Evolutionary conservation across 2,113 vertebrate genomes (phyloP).

Genomic region (Polypterus senegalus): DNA sequence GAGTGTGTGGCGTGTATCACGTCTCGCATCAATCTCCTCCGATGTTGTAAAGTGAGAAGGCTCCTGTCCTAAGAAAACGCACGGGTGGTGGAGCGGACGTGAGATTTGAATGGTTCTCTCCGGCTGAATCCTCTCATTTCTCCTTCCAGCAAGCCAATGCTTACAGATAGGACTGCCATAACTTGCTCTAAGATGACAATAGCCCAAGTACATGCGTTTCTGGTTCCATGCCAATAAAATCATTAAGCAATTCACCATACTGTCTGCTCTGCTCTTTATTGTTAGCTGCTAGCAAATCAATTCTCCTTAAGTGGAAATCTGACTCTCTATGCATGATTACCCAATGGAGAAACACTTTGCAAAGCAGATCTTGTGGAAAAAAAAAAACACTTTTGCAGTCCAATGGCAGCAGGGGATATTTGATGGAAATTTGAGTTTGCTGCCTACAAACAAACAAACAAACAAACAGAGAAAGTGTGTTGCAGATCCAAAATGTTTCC

Average conservation of each 20-base stretch:
- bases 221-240: neutral
- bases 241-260: conserved; percentile 4
- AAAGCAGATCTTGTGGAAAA: conserved; percentile 1
- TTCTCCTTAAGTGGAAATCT: conserved; percentile 3
- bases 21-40: no score
- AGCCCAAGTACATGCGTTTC: neutral
- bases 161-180: neutral
- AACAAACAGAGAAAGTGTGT: no score
- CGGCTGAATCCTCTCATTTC: neutral
- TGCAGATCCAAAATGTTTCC: no score
- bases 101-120: no score
- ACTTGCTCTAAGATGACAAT: neutral
- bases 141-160: neutral
- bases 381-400: neutral
- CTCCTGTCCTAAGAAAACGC: no score
- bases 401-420: neutral
- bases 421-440: no score
- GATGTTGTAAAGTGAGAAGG: no score
- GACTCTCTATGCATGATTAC: conserved; percentile 1
- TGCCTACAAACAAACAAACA: no score
- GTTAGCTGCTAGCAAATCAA: conserved; percentile 2
- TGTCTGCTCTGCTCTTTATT: neutral
- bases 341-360: neutral
- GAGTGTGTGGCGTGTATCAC: no score
- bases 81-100: no score